Evolutionary conservation across 1,140 invertebrate species (phyloP).

Genomic region (Brachionus plicatilis): DNA sequence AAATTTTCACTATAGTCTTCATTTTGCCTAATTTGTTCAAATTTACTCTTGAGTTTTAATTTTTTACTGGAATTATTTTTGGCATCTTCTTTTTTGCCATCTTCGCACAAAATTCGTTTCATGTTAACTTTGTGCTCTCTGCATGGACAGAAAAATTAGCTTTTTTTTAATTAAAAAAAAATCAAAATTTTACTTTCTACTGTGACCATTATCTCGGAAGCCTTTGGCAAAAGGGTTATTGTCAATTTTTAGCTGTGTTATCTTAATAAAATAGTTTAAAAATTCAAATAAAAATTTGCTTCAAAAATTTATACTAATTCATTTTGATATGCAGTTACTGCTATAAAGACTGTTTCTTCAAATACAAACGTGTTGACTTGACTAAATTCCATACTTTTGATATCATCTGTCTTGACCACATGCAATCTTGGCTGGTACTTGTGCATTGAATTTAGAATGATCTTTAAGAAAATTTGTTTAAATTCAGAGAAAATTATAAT

Average conservation of each 20-base stretch:
- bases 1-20: neutral
- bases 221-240: constrained; percentile 43
- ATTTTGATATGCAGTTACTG: constrained; percentile 60
- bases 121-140: neutral
- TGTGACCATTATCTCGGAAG: constrained; percentile 40
- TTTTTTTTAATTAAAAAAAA: neutral
- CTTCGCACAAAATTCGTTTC: neutral
- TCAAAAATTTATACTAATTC: constrained; percentile 47
- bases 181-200: constrained; percentile 13
- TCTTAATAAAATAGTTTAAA: constrained; percentile 43
- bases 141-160: neutral
- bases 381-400: constrained; percentile 50
- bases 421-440: constrained; percentile 99
- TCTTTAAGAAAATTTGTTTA: constrained; percentile 60
- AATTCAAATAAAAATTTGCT: no score
- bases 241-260: constrained; percentile 42
- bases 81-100: neutral
- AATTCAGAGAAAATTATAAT: no score
- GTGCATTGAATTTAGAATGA: constrained; percentile 99
- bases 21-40: neutral
- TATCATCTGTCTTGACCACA: constrained; percentile 67
- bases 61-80: neutral
- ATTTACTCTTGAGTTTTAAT: neutral
- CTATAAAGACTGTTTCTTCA: constrained; percentile 98
- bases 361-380: constrained; percentile 91